These are phyloP conservation scores for Porites rus DNA, from an alignment of 92 coral and sea anemone genomes.

Conservation along the genomic window DNA sequence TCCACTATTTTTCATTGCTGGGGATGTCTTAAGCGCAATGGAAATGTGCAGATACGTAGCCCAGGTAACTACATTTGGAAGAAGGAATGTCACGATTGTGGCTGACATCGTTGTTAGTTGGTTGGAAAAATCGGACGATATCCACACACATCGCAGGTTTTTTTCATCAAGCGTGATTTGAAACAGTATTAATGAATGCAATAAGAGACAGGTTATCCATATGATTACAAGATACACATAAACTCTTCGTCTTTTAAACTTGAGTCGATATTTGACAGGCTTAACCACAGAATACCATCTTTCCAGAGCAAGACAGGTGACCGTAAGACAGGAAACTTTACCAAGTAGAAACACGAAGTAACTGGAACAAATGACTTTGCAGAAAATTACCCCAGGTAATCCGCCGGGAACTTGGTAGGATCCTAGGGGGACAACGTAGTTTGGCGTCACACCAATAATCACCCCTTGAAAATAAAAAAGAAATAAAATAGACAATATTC, in stretches of 20 bases:
- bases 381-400: conserved; percentile 67
- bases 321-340: conserved; percentile 75
- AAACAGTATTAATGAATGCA: conserved; percentile 13
- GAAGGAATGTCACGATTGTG: conserved; percentile 66
- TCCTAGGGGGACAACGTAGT: too few relatives aligned
- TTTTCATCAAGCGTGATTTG: too few relatives aligned
- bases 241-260: conserved; percentile 59
- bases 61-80: conserved; percentile 85
- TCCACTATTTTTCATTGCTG: conserved; percentile 1
- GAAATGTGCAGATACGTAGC: conserved; percentile 66
- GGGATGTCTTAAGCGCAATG: conserved; percentile 12
- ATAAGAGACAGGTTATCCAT: conserved; percentile 78
- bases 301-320: conserved; percentile 86
- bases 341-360: conserved; percentile 80
- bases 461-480: too few relatives aligned
- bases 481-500: background rate
- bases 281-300: conserved; percentile 88
- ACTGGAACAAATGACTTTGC: conserved; percentile 74
- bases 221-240: conserved; percentile 57
- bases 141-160: too few relatives aligned
- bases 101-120: conserved; percentile 14
- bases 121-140: too few relatives aligned
- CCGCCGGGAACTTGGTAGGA: conserved; percentile 25
- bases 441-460: too few relatives aligned
- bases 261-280: conserved; percentile 75